Percentiles rank a stretch among this genome's conserved stretches.
These are phyloP conservation scores for Odontesthes bonariensis DNA, from an alignment of 2,113 vertebrate genomes.

Conservation along the genomic window DNA sequence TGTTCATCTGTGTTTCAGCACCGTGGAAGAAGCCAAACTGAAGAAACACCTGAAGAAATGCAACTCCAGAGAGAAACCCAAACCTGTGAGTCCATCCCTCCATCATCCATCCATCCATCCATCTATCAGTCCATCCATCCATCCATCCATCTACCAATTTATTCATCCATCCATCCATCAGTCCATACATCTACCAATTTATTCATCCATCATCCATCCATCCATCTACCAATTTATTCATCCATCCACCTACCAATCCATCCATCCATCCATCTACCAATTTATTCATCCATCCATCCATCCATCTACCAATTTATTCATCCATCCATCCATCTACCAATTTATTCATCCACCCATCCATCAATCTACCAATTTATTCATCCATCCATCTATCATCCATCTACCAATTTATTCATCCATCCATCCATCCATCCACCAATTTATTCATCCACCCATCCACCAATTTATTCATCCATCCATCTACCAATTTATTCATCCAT, in stretches of 20 bases:
- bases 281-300: neutral
- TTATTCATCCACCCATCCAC: too few relatives aligned
- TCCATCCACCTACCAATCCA: too few relatives aligned
- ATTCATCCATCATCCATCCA: neutral
- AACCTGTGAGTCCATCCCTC: constrained; percentile 82
- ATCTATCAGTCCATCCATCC: too few relatives aligned
- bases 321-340: too few relatives aligned
- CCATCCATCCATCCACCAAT: too few relatives aligned
- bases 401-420: too few relatives aligned
- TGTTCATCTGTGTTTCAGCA: constrained; percentile 77
- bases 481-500: too few relatives aligned
- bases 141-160: neutral
- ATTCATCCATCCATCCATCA: neutral
- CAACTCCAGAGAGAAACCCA: constrained; percentile 92
- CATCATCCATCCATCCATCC: neutral
- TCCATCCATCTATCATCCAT: too few relatives aligned
- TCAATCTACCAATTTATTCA: too few relatives aligned
- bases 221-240: neutral
- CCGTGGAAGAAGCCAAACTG: constrained; percentile 91
- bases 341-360: too few relatives aligned
- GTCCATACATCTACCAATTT: too few relatives aligned
- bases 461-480: too few relatives aligned
- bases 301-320: neutral
- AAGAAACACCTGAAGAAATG: constrained; percentile 95
- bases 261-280: neutral